Base-by-base conservation (phyloP, 1,140 invertebrate species). In the Bombus fervidus region DNA sequence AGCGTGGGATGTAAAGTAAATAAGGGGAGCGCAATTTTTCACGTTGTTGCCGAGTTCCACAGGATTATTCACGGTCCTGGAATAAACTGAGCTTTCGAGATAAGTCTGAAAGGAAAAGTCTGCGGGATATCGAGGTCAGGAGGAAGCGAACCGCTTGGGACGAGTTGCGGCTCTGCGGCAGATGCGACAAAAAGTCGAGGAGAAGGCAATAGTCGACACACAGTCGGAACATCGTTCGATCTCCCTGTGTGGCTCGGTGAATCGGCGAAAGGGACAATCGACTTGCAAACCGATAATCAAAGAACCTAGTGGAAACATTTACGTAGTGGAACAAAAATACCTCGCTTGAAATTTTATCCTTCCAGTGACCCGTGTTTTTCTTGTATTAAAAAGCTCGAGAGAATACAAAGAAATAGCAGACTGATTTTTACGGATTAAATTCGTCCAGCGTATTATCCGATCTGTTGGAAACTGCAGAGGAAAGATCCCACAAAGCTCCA, bases 181-280 rank as follows among this genome's bases (percentile, higher is more conserved):
- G 47, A 53, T 22, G 25, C 22, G 15, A 41, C 15, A 62, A 62
- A 59, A 41, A 77, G 37, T 62, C 57, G 13, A 41, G 28, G 9
- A n/a, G 57, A 15, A 31, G 22, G 37, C 28, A 77, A 31, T 13
- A 37, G 75, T 12, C n/a, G 75, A 39, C 37, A 62, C 57, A 39
- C 13, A 41, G 22, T 4, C 25, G 34, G 31, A 53, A 22, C 25
- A 25, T 28, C 25, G 37, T 28, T 18, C 25, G 25, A 28, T n/a
- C 43, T 18, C 25, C 3, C 5, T 43, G 34, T 6, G 25, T 6
- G 6, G 1, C 72, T 13, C 2, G 47, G 12, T 18, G 41, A 43
- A 75, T 85, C 34, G 3, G 71, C n/a, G 31, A 74, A 81, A 53
- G 37, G 47, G 15, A 47, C 43, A 87, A 80, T 87, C 59, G 3